Evolutionary conservation across 1,140 invertebrate genomes (phyloP), one percentile per base, ranked within the genome.

Genomic region (Metopolophium dirhodum): DNA sequence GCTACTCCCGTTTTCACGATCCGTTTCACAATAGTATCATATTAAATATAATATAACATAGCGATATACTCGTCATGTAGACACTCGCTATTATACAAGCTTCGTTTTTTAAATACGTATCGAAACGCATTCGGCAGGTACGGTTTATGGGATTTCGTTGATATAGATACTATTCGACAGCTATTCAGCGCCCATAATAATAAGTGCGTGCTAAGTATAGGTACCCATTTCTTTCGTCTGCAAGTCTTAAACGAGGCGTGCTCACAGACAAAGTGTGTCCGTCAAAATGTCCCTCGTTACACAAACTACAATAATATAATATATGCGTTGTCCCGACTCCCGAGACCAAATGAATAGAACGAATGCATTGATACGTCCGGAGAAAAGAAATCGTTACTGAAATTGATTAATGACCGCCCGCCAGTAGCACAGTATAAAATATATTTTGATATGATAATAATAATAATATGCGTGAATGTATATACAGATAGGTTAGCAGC

Each of bases 341-440:
- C 83, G 7, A 85, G n/a, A 7, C 61, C 61, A n/a, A 85, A 85
- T 85, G 83, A 41, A 85, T 85, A 85, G 83, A 41, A 41, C 37
- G 37, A 45, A 41, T 41, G 83, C 83, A 85, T 77, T 77, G 61
- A 77, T 85, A 45, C 83, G 83, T 85, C 35, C 37, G 83, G 23
- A 41, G 41, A 89, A 89, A 89, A 89, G n/a, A n/a, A 89, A 51
- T 54, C 87, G 23, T 89, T 89, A 37, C 41, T 45, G 23, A 45
- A 89, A 89, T 54, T 89, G 45, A 89, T 89, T 51, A 89, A 89
- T 89, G 87, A 89, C 51, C 86, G 18, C 23, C 61, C 61, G 61
- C 30, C 30, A 68, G 61, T 68, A 18, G 61, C 61, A n/a, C 61
- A 1, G 61, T 77, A 30, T 77, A 45, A 85, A 85, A 45, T 85